These are phyloP conservation scores for Elysia crispata DNA, from an alignment of 2,888 invertebrate genomes.

Conservation along the genomic window DNA sequence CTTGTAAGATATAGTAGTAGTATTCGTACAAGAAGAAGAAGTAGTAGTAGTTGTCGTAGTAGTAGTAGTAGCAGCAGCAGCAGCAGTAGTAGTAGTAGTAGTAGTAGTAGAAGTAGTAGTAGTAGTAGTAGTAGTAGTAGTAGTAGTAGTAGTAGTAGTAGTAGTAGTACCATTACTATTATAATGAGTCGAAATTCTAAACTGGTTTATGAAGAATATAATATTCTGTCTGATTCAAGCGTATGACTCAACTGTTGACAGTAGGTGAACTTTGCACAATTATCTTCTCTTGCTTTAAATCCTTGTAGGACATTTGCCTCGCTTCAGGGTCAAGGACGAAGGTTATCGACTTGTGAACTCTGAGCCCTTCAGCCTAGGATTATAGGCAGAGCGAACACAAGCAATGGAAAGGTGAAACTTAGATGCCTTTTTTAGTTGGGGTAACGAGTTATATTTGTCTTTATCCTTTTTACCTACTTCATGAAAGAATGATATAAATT, in stretches of 20 bases:
- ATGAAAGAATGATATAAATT: no score
- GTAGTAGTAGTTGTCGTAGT: no score
- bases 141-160: slow-evolving; percentile 31
- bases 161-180: slow-evolving; percentile 19
- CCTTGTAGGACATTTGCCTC: slow-evolving; percentile 39
- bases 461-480: no score
- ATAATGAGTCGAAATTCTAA: no score
- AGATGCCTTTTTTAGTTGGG: neutral
- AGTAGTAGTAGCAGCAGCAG: no score
- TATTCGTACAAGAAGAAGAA: no score
- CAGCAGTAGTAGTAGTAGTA: slow-evolving; percentile 22
- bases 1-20: no score
- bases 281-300: neutral
- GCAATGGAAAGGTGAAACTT: neutral
- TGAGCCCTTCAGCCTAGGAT: slow-evolving; percentile 50
- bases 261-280: no score
- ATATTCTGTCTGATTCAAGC: no score
- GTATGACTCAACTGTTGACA: no score
- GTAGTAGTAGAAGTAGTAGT: slow-evolving; percentile 27
- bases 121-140: slow-evolving; percentile 27
- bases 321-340: slow-evolving; percentile 54
- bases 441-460: no score
- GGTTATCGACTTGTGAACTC: slow-evolving; percentile 50
- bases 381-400: neutral
- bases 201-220: no score